Conservation (phyloP, 2,888 invertebrate genomes). For the Bombyx huttoni region DNA sequence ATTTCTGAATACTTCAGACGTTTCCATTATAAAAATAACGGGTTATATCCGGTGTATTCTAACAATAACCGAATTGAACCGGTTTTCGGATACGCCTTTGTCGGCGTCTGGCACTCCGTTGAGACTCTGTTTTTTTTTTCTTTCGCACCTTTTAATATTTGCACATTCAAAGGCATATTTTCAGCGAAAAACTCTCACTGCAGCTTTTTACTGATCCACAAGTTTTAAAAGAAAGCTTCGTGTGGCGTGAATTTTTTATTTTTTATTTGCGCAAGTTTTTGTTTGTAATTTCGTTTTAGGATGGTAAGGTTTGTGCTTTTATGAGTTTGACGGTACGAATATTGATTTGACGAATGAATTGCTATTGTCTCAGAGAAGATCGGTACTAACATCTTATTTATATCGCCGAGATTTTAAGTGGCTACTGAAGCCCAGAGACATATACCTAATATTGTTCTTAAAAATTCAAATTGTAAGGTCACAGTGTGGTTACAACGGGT, state of each 20-base stretch:
- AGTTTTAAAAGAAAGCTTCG: background rate
- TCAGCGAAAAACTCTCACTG: background rate
- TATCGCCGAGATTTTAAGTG: too few relatives aligned
- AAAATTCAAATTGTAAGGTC: too few relatives aligned
- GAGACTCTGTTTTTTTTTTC: slow-evolving; percentile 1
- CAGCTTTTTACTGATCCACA: background rate
- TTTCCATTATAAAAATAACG: background rate
- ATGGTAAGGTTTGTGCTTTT: too few relatives aligned
- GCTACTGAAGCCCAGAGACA: too few relatives aligned
- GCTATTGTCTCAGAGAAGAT: too few relatives aligned
- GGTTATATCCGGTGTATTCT: background rate
- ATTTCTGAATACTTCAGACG: background rate
- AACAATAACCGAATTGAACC: background rate
- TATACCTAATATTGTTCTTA: too few relatives aligned
- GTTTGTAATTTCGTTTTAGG: too few relatives aligned
- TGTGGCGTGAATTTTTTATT: background rate
- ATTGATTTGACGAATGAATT: too few relatives aligned
- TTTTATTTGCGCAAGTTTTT: too few relatives aligned
- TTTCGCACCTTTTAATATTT: slow-evolving; percentile 1
- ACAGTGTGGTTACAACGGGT: too few relatives aligned
- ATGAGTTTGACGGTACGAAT: too few relatives aligned
- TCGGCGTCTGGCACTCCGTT: background rate
- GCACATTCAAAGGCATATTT: background rate
- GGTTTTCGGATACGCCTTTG: background rate
- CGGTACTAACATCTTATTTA: too few relatives aligned